phyloP scores from a whole-genome alignment of 2,888 invertebrate species.

The Tetragonula carbonaria region DNA sequence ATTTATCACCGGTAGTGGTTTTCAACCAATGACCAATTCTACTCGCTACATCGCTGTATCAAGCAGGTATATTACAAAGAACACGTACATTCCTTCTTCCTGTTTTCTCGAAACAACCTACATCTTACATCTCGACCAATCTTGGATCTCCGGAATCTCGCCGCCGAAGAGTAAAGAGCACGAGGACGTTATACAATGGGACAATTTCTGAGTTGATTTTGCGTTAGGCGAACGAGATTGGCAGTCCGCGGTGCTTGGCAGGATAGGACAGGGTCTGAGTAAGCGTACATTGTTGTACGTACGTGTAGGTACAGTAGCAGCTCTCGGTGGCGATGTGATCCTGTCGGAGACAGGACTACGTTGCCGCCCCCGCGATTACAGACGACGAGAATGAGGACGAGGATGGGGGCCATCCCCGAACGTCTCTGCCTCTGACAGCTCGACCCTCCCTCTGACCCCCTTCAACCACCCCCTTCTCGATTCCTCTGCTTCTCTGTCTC shows the following conservation, averaged over 20 bases:
- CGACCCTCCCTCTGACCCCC: constrained; percentile 73
- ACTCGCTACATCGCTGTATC: not conserved
- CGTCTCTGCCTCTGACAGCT: constrained; percentile 83
- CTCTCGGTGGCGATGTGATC: constrained; percentile 82
- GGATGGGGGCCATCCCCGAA: constrained; percentile 80
- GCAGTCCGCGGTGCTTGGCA: constrained; percentile 71
- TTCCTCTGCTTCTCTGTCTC: constrained; percentile 60
- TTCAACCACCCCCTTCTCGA: constrained; percentile 54
- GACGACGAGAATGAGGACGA: constrained; percentile 80
- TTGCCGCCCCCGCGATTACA: constrained; percentile 83
- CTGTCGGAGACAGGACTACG: constrained; percentile 83
- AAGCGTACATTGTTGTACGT: constrained; percentile 66
- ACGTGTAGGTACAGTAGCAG: constrained; percentile 74
- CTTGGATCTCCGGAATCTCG: constrained; percentile 32
- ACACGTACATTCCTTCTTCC: not conserved
- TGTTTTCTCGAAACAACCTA: not conserved
- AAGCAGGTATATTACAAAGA: not conserved
- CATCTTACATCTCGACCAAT: not conserved
- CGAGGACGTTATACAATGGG: constrained; percentile 68
- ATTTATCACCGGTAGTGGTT: not conserved
- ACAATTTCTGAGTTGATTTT: constrained; percentile 78
- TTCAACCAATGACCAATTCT: not conserved
- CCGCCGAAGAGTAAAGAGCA: constrained; percentile 36
- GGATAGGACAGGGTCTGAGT: constrained; percentile 60
- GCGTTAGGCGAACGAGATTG: constrained; percentile 75